Conservation (phyloP, 2,888 invertebrate species). For the Torymus tubicola region DNA sequence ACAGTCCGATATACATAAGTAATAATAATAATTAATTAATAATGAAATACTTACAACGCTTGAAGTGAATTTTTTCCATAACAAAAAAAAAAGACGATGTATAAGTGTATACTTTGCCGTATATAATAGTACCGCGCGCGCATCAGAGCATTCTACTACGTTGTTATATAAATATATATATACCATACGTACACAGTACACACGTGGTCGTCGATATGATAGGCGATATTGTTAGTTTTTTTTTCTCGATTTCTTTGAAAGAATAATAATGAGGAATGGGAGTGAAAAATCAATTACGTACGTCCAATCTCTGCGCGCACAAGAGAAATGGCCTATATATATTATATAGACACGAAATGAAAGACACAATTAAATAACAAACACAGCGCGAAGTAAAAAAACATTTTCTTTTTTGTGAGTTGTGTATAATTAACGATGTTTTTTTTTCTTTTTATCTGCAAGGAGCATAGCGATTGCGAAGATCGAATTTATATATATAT, state of each 20-base stretch:
- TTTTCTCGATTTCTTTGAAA: no score
- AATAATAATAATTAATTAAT: slow-evolving; percentile 45
- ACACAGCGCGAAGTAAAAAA: slow-evolving; percentile 49
- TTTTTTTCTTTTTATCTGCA: slow-evolving; percentile 10
- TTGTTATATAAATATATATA: slow-evolving; percentile 29
- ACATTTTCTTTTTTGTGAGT: slow-evolving; percentile 5
- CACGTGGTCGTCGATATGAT: no score
- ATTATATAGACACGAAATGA: no score
- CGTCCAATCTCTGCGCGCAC: slow-evolving; percentile 29
- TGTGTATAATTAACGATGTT: slow-evolving; percentile 12
- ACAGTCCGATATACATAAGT: slow-evolving; percentile 9
- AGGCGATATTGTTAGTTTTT: no score
- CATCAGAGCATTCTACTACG: slow-evolving; percentile 18
- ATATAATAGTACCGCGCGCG: neutral
- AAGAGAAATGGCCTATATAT: slow-evolving; percentile 61
- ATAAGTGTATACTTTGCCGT: slow-evolving; percentile 34
- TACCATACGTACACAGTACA: no score
- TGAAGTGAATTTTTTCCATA: slow-evolving; percentile 41
- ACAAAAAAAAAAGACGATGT: slow-evolving; percentile 11
- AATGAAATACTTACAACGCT: slow-evolving; percentile 26
- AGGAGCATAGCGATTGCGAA: slow-evolving; percentile 32
- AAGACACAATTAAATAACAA: no score
- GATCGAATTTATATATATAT: slow-evolving; percentile 54
- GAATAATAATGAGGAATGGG: no score
- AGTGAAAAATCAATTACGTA: slow-evolving; percentile 17